Base-by-base conservation (phyloP, 1,140 invertebrate species). In the Papilio polyxenes region DNA sequence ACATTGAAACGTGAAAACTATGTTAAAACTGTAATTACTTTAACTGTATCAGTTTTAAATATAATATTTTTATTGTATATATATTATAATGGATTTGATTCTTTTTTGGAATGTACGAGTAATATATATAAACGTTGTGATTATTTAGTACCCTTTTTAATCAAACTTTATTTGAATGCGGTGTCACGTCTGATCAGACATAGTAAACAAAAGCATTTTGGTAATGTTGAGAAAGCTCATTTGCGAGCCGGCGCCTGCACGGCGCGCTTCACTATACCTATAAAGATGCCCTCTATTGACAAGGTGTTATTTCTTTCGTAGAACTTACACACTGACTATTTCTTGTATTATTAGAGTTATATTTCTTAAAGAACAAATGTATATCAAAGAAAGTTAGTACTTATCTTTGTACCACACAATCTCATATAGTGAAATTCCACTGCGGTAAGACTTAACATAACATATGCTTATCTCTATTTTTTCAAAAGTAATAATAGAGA, bases 141-240 rank as follows among this genome's bases (percentile, higher is more conserved):
- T 31, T 1, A 31, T 31, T 31, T 8, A 59, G 5, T 72, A 72
- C 31, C 17, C 37, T 72, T 72, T 72, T 72, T 72, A 72, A 72
- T 72, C 65, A 72, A 72, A 72, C 65, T 72, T 72, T 72, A 72
- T 72, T 72, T 72, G 65, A 72, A 72, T 72, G 65, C 65, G 65
- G 3, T 15, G 65, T 72, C 65, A 72, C 65, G 65, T 72, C 65
- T 72, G 65, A 40, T 72, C 65, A 72, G 65, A 40, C 65, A 31
- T 72, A 72, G 65, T 72, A 72, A 72, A 72, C 65, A 72, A 72
- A 72, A 37, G 65, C 65, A 72, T 72, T 72, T 72, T 37, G 65
- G 65, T 72, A 72, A 72, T 72, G 37, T 72, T 72, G 65, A 72
- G 65, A 72, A 40, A 72, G 37, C 65, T 72, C 65, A 72, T 72